These are phyloP conservation scores for Mus spretus DNA, from an alignment of 2,797 vertebrate species.

Conservation along the genomic window DNA sequence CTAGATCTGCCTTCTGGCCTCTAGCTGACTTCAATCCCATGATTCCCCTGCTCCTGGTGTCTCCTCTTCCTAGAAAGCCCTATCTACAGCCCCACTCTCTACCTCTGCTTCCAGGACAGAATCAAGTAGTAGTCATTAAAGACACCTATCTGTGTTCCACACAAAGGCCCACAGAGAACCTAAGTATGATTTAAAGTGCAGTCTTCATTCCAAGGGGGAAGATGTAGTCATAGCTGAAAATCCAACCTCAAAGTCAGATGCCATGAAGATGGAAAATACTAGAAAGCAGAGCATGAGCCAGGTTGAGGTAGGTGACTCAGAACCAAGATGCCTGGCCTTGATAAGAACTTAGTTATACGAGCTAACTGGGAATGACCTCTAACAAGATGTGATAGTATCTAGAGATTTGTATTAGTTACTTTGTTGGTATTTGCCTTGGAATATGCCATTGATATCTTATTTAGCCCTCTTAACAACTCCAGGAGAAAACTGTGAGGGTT, in stretches of 20 bases:
- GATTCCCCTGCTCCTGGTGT: not conserved
- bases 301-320: not conserved
- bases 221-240: constrained; percentile 18
- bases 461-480: not conserved
- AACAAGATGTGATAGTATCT: not conserved
- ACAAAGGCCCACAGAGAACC: not conserved
- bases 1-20: not conserved
- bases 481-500: not conserved
- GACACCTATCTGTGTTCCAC: rapidly evolving
- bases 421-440: constrained; percentile 19
- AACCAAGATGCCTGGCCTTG: not conserved
- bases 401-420: not conserved
- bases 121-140: not conserved
- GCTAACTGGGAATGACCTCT: not conserved
- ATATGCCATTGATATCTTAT: not conserved
- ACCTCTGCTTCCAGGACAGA: constrained; percentile 31
- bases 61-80: not conserved
- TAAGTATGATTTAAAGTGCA: not conserved
- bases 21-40: not conserved
- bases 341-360: not conserved
- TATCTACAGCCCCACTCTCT: not conserved
- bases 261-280: not conserved
- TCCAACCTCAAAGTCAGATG: constrained; percentile 57
- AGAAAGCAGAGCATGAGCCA: constrained; percentile 3
- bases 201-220: constrained; percentile 3